phyloP scores from a whole-genome alignment of 2,888 invertebrate species.

The Polyommatus iphigenia region DNA sequence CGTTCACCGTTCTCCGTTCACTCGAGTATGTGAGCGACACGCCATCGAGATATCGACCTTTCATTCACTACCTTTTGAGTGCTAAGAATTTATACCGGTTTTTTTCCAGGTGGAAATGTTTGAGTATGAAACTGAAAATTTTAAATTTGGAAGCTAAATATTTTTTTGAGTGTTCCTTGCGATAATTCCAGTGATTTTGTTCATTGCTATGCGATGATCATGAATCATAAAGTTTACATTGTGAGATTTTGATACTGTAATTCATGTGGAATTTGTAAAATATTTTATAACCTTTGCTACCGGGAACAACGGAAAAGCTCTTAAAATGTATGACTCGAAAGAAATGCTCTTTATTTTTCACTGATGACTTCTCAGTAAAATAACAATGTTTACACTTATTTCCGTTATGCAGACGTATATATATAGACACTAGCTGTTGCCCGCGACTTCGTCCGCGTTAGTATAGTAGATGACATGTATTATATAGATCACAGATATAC shows the following conservation, averaged over 20 bases:
- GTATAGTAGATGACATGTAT: no score
- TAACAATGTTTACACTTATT: no score
- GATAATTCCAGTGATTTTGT: neutral
- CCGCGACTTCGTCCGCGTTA: no score
- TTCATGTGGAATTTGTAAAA: neutral
- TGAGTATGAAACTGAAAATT: neutral
- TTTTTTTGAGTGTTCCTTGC: neutral
- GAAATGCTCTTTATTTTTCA: no score
- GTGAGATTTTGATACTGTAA: neutral
- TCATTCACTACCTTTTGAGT: neutral
- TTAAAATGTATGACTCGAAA: no score
- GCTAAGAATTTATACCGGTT: neutral
- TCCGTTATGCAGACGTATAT: no score
- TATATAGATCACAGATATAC: no score
- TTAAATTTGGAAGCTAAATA: neutral
- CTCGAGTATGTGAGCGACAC: slow-evolving; percentile 20
- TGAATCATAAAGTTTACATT: neutral
- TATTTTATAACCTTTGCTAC: neutral
- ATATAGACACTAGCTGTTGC: no score
- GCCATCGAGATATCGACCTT: slow-evolving; percentile 25
- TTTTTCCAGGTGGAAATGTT: neutral
- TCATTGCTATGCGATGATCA: neutral
- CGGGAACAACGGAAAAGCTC: neutral
- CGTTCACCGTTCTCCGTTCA: neutral
- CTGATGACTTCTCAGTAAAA: no score